Conservation (phyloP, 2,113 vertebrate genomes). For the Axis porcinus region DNA sequence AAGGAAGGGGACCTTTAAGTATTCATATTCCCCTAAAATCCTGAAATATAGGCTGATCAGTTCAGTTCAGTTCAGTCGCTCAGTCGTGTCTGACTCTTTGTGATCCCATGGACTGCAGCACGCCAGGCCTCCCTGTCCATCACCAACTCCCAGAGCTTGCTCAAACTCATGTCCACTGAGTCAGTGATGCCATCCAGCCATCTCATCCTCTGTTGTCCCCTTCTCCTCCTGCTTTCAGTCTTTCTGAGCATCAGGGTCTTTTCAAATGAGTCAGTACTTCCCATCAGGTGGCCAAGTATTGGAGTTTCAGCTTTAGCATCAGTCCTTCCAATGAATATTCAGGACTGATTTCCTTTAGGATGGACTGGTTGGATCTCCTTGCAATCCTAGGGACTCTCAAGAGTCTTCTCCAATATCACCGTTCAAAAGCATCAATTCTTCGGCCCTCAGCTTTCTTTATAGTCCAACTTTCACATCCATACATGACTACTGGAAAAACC, state of each 20-base stretch:
- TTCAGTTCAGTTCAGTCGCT: background rate
- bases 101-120: background rate
- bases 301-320: background rate
- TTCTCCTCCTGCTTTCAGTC: background rate
- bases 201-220: background rate
- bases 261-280: background rate
- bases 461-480: background rate
- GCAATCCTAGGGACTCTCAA: background rate
- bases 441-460: fast-evolving
- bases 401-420: background rate
- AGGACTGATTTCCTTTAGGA: background rate
- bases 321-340: background rate
- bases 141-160: background rate
- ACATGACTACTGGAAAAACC: background rate
- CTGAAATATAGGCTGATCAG: background rate
- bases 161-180: background rate
- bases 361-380: background rate
- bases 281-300: background rate
- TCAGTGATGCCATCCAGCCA: background rate
- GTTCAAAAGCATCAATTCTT: background rate
- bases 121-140: background rate
- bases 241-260: fast-evolving
- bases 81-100: fast-evolving
- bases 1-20: background rate
- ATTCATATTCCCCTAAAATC: background rate